These are phyloP conservation scores for Spea hammondii DNA, from an alignment of 2,797 vertebrate genomes.

Conservation along the genomic window DNA sequence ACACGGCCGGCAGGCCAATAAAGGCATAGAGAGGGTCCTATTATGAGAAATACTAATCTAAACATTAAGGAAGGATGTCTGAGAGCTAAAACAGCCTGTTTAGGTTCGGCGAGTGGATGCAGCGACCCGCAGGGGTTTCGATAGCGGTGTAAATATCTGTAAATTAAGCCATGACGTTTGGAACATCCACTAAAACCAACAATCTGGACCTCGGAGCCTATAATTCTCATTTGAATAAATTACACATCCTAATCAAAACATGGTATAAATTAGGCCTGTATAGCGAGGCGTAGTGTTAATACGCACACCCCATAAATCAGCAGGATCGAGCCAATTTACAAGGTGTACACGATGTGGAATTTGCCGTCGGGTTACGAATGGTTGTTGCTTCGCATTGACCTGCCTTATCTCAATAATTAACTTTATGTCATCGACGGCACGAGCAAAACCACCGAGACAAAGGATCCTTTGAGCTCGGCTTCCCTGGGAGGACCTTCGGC, in stretches of 20 bases:
- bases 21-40: too few relatives aligned
- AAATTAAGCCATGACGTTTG: conserved; percentile 6
- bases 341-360: conserved; percentile 40
- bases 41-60: too few relatives aligned
- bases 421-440: conserved; percentile 42
- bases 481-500: conserved; percentile 9
- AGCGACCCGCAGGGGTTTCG: too few relatives aligned
- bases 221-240: conserved; percentile 42
- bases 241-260: conserved; percentile 46
- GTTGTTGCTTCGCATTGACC: conserved; percentile 44
- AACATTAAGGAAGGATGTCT: too few relatives aligned
- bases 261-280: conserved; percentile 44
- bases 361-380: conserved; percentile 34
- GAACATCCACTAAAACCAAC: conserved; percentile 7
- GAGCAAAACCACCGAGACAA: conserved; percentile 29
- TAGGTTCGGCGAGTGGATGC: too few relatives aligned
- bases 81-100: too few relatives aligned
- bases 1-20: too few relatives aligned
- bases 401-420: conserved; percentile 52
- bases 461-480: conserved; percentile 20
- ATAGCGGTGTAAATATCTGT: not conserved
- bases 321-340: conserved; percentile 39
- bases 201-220: conserved; percentile 11
- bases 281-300: conserved; percentile 34
- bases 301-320: conserved; percentile 49